Conservation (phyloP, 2,797 vertebrate species). For the Astyanax mexicanus region DNA sequence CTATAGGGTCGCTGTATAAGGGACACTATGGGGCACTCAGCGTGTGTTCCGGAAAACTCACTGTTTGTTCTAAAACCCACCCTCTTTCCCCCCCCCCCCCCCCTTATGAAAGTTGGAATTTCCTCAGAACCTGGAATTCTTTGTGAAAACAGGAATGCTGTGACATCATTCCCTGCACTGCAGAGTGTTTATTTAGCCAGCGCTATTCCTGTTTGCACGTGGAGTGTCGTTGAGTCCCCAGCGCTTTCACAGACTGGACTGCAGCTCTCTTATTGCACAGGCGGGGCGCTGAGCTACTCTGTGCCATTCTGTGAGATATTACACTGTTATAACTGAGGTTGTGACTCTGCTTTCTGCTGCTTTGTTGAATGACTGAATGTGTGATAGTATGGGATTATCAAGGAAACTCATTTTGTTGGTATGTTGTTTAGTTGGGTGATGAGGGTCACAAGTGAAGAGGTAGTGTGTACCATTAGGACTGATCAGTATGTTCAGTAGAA, state of each 20-base stretch:
- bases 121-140: constrained; percentile 39
- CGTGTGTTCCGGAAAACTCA: constrained; percentile 18
- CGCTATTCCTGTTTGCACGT: constrained; percentile 49
- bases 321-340: background rate
- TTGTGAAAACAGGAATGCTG: constrained; percentile 51
- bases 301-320: too few species aligned
- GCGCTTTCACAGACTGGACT: constrained; percentile 12
- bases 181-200: constrained; percentile 52
- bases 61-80: constrained; percentile 17
- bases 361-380: background rate
- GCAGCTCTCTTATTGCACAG: constrained; percentile 2
- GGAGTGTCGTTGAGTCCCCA: constrained; percentile 5
- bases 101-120: constrained; percentile 34
- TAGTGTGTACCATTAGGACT: background rate
- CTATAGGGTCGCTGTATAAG: constrained; percentile 17
- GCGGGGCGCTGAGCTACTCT: background rate
- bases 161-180: constrained; percentile 51
- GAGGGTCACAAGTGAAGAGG: background rate
- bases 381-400: background rate
- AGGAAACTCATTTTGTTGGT: too few species aligned
- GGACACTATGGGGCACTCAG: background rate
- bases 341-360: background rate
- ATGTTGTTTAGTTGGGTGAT: background rate
- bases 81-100: background rate
- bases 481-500: background rate